Conservation (phyloP, 2,888 invertebrate genomes). For the Sarcophaga rosellei region DNA sequence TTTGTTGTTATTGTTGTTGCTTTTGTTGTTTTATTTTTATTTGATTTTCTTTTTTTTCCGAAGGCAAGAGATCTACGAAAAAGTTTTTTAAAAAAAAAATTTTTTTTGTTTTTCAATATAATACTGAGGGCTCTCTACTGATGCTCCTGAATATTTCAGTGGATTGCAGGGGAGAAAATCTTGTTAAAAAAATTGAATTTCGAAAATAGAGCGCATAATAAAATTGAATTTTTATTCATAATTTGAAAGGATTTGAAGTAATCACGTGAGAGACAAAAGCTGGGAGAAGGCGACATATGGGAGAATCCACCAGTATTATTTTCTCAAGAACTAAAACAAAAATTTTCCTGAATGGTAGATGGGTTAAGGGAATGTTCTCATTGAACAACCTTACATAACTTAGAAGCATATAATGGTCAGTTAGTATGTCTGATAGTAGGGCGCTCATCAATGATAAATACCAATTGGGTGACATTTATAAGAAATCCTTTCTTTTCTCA, state of each 20-base stretch:
- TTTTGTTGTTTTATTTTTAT: slow-evolving; percentile 36
- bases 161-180: neutral
- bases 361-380: no score
- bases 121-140: slow-evolving; percentile 6
- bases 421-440: no score
- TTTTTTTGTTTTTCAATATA: neutral
- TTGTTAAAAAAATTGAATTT: slow-evolving; percentile 22
- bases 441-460: no score
- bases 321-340: no score
- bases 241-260: neutral
- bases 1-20: no score
- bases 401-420: no score
- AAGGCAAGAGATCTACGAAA: neutral
- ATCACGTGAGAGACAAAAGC: neutral
- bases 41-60: slow-evolving; percentile 42
- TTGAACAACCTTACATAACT: no score
- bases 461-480: no score
- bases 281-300: neutral
- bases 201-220: neutral
- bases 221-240: neutral
- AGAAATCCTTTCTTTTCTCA: no score
- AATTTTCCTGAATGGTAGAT: no score
- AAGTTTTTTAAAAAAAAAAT: neutral
- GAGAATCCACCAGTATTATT: no score
- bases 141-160: neutral